Conservation (phyloP, 2,888 invertebrate genomes). For the Eupithecia dodoneata region DNA sequence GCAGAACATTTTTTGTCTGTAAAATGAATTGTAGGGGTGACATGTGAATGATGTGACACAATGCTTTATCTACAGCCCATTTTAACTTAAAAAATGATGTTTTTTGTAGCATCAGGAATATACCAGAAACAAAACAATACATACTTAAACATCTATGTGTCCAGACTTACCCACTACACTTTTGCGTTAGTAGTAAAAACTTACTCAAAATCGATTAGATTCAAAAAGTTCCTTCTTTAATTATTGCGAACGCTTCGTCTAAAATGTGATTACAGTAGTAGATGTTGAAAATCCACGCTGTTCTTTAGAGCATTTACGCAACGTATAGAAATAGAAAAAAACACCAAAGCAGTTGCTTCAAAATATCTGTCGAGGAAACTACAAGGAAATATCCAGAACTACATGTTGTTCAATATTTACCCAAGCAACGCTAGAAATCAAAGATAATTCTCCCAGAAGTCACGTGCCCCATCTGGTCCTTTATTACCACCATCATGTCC, state of each 20-base stretch:
- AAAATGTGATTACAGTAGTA: too few species aligned
- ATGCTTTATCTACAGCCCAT: conserved; percentile 57
- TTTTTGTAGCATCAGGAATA: background rate
- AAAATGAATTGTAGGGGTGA: conserved; percentile 61
- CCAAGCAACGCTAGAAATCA: background rate
- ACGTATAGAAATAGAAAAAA: background rate
- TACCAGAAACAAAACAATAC: background rate
- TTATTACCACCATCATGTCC: conserved; percentile 47
- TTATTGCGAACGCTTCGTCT: too few species aligned
- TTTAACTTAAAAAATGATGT: background rate
- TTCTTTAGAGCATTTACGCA: too few species aligned
- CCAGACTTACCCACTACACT: background rate
- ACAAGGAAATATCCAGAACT: background rate
- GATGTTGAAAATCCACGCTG: too few species aligned
- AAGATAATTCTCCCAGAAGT: conserved; percentile 12
- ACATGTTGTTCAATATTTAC: background rate
- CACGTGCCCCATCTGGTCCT: conserved; percentile 40
- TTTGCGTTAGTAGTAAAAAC: background rate
- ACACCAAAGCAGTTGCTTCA: background rate
- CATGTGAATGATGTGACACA: conserved; percentile 59
- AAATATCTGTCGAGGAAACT: too few species aligned
- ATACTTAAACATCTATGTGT: too few species aligned
- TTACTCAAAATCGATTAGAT: background rate
- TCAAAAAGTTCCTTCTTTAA: too few species aligned
- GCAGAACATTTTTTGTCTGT: conserved; percentile 66